Evolutionary conservation across 2,797 vertebrate genomes (phyloP).

Genomic region (Sparus aurata): DNA sequence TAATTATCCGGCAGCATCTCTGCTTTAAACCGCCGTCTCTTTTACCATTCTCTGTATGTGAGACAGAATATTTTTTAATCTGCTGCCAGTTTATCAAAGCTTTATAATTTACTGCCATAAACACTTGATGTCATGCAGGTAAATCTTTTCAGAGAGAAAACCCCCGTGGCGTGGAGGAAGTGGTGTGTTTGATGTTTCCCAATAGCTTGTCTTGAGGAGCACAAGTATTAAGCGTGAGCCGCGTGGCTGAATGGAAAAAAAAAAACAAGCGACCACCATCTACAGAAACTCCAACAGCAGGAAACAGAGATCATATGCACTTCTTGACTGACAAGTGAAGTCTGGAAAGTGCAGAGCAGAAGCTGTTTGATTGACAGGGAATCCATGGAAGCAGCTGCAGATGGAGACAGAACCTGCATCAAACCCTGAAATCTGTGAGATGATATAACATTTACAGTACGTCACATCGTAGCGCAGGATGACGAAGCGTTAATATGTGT

Average conservation of each 20-base stretch:
- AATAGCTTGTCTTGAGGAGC: slow-evolving; percentile 17
- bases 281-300: not conserved
- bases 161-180: slow-evolving; percentile 11
- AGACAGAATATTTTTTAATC: not conserved
- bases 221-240: not conserved
- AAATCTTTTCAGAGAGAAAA: slow-evolving; percentile 21
- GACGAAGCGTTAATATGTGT: not conserved
- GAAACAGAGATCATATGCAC: not conserved
- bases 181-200: slow-evolving; percentile 4
- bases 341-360: slow-evolving; percentile 26
- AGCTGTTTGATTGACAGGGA: slow-evolving; percentile 38
- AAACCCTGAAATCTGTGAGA: not conserved
- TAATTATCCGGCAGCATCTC: not conserved
- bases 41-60: not conserved
- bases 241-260: not conserved
- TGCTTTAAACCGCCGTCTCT: not conserved
- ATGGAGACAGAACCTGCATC: not conserved
- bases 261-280: not conserved
- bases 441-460: not conserved
- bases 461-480: not conserved
- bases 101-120: slow-evolving; percentile 25
- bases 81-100: slow-evolving; percentile 28
- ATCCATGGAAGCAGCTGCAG: slow-evolving; percentile 21
- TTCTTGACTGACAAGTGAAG: slow-evolving; percentile 33
- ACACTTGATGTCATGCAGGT: slow-evolving; percentile 24